Conservation (phyloP, 2,888 invertebrate genomes). For the Formica aserva region DNA sequence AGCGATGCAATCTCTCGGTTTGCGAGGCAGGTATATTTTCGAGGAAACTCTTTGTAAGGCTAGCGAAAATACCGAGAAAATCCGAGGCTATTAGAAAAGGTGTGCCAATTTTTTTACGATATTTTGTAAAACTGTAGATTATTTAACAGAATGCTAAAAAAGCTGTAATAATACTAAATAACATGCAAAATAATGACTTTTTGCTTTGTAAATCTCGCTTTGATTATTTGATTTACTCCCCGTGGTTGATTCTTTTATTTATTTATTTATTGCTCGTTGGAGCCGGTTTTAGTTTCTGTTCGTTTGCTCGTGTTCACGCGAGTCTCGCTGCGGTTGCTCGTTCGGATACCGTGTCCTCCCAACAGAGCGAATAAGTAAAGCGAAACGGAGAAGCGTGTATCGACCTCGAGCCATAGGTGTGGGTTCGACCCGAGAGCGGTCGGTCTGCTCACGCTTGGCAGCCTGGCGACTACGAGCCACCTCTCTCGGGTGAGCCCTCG, state of each 20-base stretch:
- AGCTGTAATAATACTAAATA: background rate
- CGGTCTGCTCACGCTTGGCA: slow-evolving; percentile 72
- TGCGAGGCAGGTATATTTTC: background rate
- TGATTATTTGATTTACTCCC: background rate
- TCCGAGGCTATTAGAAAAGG: background rate
- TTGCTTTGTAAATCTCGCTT: background rate
- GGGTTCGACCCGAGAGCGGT: slow-evolving; percentile 76
- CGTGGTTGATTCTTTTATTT: background rate
- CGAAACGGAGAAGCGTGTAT: slow-evolving; percentile 80
- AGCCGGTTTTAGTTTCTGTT: slow-evolving; percentile 23
- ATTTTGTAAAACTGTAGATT: background rate
- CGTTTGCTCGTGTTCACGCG: slow-evolving; percentile 60
- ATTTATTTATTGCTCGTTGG: background rate
- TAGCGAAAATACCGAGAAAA: background rate
- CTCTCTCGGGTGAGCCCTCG: slow-evolving; percentile 74
- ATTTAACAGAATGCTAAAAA: background rate
- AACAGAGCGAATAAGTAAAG: slow-evolving; percentile 75
- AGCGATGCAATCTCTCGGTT: background rate
- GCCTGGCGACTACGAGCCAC: slow-evolving; percentile 76
- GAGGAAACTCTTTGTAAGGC: background rate
- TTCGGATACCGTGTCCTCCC: slow-evolving; percentile 73
- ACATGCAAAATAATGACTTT: background rate
- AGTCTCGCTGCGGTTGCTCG: slow-evolving; percentile 64
- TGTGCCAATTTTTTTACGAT: background rate
- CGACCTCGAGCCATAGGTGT: slow-evolving; percentile 82